Conservation (phyloP, 2,797 vertebrate genomes). For the Loris lydekkerianus region DNA sequence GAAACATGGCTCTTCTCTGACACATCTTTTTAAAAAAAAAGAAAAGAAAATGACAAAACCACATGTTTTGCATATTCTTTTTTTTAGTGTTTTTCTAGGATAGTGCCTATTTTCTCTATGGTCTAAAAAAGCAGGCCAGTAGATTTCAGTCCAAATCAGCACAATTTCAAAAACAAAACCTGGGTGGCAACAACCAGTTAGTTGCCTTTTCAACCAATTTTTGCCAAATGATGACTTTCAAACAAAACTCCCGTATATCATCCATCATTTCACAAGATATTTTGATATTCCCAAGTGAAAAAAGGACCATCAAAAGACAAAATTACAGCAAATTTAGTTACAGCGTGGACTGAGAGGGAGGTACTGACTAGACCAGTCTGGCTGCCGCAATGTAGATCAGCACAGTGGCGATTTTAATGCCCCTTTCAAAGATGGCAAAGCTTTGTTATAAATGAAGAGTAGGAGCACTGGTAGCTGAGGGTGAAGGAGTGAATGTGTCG, state of each 20-base stretch:
- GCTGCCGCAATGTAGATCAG: neutral
- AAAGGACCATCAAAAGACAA: neutral
- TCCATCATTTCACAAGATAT: neutral
- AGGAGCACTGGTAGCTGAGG: neutral
- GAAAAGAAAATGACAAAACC: neutral
- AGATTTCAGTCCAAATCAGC: neutral
- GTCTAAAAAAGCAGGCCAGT: neutral
- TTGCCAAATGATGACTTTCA: neutral
- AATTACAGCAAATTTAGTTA: neutral
- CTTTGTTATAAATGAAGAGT: neutral
- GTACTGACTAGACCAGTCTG: neutral
- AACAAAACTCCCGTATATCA: neutral
- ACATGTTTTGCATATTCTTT: neutral
- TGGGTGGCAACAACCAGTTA: neutral
- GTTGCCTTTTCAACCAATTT: neutral
- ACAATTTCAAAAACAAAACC: neutral
- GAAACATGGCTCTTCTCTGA: neutral
- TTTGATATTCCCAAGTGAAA: neutral
- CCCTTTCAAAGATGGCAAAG: neutral
- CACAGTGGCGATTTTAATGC: neutral
- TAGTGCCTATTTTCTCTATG: neutral
- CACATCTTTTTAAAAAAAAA: neutral
- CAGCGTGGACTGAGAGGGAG: neutral
- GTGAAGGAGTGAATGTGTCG: neutral
- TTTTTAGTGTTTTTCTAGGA: neutral